Conservation (phyloP, 2,888 invertebrate genomes). For the Apamea crenata region DNA sequence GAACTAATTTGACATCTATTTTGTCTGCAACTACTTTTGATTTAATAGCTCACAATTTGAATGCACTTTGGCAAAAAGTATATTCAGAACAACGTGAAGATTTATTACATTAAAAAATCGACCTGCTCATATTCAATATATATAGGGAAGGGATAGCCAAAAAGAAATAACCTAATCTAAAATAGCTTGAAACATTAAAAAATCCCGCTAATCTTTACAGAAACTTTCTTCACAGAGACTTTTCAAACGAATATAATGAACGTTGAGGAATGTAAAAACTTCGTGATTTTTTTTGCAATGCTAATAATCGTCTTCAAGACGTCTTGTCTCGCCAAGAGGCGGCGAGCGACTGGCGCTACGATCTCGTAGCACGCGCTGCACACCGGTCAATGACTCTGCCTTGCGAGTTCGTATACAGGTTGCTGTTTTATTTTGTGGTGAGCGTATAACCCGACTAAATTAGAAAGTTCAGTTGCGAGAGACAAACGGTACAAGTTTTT, state of each 20-base stretch:
- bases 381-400: slow-evolving; percentile 57
- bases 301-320: not conserved
- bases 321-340: slow-evolving; percentile 34
- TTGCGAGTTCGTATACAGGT: slow-evolving; percentile 65
- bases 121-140: not conserved
- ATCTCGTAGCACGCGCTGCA: slow-evolving; percentile 2
- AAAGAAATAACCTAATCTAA: not conserved
- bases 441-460: slow-evolving; percentile 65
- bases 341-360: slow-evolving; percentile 52
- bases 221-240: no score
- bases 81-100: not conserved
- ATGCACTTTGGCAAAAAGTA: not conserved
- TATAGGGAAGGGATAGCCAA: not conserved
- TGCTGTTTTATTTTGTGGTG: slow-evolving; percentile 63
- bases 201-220: not conserved
- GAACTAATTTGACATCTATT: not conserved
- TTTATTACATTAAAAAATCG: not conserved
- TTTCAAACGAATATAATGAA: not conserved
- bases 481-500: no score
- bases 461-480: slow-evolving; percentile 33
- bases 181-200: not conserved
- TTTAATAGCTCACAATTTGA: not conserved
- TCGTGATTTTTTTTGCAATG: no score
- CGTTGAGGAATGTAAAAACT: not conserved
- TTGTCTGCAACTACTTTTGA: not conserved